Conservation (phyloP, 1,140 invertebrate genomes). For the Drosophila sucinea region DNA sequence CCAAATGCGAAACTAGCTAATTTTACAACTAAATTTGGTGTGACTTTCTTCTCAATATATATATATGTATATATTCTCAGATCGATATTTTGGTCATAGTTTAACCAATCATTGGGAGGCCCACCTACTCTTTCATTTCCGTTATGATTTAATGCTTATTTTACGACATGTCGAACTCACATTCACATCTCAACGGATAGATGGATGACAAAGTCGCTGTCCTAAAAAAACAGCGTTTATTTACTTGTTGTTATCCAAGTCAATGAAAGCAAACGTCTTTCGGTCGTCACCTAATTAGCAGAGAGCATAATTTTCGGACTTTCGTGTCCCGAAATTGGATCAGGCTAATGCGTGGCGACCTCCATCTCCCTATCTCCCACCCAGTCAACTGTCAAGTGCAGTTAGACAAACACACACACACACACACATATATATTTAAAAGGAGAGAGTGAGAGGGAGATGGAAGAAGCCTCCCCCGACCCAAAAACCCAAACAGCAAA, state of each 20-base stretch:
- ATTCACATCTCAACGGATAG: too few relatives aligned
- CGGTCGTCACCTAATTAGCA: conserved; percentile 42
- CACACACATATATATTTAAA: conserved; percentile 33
- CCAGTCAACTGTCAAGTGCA: conserved; percentile 75
- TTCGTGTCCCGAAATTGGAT: conserved; percentile 68
- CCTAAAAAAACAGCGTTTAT: too few relatives aligned
- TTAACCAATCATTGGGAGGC: too few relatives aligned
- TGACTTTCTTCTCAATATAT: too few relatives aligned
- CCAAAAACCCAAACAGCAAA: conserved; percentile 5
- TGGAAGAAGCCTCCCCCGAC: neutral
- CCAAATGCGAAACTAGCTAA: conserved; percentile 10
- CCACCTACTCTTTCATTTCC: too few relatives aligned
- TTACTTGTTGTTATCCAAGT: neutral
- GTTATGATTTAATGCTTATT: too few relatives aligned
- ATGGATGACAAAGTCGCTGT: too few relatives aligned
- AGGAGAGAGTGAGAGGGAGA: neutral
- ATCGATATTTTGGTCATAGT: too few relatives aligned
- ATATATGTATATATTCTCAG: too few relatives aligned
- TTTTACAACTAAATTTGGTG: too few relatives aligned
- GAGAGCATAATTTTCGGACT: conserved; percentile 33
- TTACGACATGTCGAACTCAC: too few relatives aligned
- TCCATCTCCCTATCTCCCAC: conserved; percentile 2
- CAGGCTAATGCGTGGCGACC: conserved; percentile 64
- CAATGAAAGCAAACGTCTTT: conserved; percentile 34
- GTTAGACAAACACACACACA: conserved; percentile 69